Percentiles rank a stretch among this genome's conserved stretches.
These are phyloP conservation scores for Fukomys damarensis DNA, from an alignment of 2,113 vertebrate genomes.

Conservation along the genomic window DNA sequence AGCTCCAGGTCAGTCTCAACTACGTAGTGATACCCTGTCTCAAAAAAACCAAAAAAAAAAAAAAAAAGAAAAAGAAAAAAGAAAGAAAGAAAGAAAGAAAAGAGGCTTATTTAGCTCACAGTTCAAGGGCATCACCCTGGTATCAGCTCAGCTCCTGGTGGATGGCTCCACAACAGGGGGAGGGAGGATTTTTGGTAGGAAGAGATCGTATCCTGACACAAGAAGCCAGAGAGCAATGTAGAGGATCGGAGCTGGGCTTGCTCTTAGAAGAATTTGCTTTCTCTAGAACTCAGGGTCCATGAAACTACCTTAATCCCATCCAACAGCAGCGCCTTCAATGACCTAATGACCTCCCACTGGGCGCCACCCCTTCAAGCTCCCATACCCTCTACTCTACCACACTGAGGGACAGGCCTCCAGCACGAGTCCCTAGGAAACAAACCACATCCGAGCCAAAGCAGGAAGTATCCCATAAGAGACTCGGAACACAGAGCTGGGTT, in stretches of 20 bases:
- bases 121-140: neutral
- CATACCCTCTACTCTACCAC: neutral
- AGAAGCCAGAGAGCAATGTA: neutral
- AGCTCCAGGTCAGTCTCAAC: too few species aligned
- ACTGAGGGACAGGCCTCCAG: neutral
- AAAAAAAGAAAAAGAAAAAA: too few species aligned
- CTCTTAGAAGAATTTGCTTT: neutral
- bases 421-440: neutral
- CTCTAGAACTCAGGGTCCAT: neutral
- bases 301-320: neutral
- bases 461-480: neutral
- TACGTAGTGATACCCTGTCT: too few species aligned
- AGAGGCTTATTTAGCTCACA: neutral
- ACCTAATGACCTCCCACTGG: neutral
- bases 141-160: neutral
- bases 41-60: too few species aligned
- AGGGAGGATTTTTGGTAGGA: neutral
- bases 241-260: neutral
- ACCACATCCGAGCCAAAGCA: too few species aligned
- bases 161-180: neutral
- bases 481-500: neutral
- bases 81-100: too few species aligned
- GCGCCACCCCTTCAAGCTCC: neutral
- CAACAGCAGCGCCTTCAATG: neutral
- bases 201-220: neutral